Evolutionary conservation across 2,797 vertebrate genomes (phyloP).

Genomic region (Sus cebifrons): DNA sequence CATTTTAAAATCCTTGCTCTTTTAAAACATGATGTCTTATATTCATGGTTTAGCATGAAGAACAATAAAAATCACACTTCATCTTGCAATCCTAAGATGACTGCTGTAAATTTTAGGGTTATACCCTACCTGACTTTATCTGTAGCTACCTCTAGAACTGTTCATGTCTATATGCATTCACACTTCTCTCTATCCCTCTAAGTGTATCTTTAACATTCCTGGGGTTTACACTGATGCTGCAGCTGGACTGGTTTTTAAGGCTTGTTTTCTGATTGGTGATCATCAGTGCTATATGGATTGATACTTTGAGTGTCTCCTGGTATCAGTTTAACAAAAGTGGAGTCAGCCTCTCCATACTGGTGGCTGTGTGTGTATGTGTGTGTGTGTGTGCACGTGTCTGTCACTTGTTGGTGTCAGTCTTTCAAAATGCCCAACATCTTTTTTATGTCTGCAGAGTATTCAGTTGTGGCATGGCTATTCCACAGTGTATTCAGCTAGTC

Average conservation of each 20-base stretch:
- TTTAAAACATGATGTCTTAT: conserved; percentile 39
- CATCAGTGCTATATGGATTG: neutral
- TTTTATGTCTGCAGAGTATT: conserved; percentile 6
- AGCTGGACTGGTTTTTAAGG: neutral
- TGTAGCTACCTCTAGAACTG: neutral
- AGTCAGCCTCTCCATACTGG: neutral
- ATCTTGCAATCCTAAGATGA: neutral
- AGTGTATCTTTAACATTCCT: neutral
- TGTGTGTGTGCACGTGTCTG: neutral
- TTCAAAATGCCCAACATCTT: neutral
- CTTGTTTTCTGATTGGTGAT: neutral
- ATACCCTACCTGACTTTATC: neutral
- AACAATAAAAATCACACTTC: conserved; percentile 38
- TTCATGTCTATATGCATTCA: neutral
- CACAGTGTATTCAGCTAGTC: neutral
- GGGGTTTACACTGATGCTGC: neutral
- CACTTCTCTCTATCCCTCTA: neutral
- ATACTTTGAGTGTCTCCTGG: neutral
- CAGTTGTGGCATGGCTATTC: conserved; percentile 30
- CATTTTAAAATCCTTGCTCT: neutral
- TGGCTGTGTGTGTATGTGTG: too few relatives aligned
- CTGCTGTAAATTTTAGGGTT: neutral
- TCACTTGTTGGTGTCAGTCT: neutral
- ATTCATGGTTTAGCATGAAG: neutral
- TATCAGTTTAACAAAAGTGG: neutral